Evolutionary conservation across 1,140 invertebrate species (phyloP).

Genomic region (Idris sp.): DNA sequence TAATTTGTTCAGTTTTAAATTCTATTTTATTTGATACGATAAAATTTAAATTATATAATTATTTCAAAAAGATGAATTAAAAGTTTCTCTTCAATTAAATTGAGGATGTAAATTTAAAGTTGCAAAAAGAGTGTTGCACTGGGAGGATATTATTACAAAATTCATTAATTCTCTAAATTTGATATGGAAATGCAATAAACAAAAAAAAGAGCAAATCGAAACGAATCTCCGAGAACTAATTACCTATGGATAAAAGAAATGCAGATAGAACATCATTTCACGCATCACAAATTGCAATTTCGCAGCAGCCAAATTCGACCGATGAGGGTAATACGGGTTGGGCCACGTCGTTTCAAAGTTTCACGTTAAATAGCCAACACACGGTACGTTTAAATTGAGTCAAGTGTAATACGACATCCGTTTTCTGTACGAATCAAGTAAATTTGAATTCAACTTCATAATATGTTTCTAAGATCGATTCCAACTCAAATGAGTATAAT

Average conservation of each 20-base stretch:
- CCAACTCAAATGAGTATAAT: conserved; percentile 4
- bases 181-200: background rate
- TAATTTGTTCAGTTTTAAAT: no score
- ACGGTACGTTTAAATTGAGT: conserved; percentile 32
- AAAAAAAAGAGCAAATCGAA: conserved; percentile 6
- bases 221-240: conserved; percentile 12
- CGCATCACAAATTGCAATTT: conserved; percentile 47
- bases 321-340: conserved; percentile 42
- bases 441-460: conserved; percentile 17
- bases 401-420: conserved; percentile 42
- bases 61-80: no score
- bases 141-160: no score
- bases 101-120: no score
- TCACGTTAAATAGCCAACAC: conserved; percentile 38
- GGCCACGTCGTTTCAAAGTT: conserved; percentile 50
- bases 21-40: no score
- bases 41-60: no score
- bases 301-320: conserved; percentile 26
- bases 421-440: conserved; percentile 30
- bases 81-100: no score
- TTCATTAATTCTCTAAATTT: no score
- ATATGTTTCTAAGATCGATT: conserved; percentile 21
- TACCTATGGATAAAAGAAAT: conserved; percentile 30
- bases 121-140: no score
- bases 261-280: conserved; percentile 38